Percentiles rank a stretch among this genome's conserved stretches.
Conservation (phyloP, 2,113 vertebrate genomes). For the Aramus guarauna region DNA sequence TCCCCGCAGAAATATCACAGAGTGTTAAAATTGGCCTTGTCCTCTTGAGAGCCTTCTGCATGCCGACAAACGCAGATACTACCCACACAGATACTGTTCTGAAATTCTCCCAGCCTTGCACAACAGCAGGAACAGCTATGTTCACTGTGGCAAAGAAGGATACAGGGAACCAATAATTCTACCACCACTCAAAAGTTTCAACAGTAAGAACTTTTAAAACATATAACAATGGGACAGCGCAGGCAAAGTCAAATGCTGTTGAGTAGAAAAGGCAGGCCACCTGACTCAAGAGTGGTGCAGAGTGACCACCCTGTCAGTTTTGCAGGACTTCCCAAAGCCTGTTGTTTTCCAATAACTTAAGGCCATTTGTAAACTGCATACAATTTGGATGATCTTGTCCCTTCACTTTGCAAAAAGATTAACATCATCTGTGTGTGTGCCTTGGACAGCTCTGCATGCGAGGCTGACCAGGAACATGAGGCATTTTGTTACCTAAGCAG, state of each 20-base stretch:
- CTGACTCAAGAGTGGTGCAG: background rate
- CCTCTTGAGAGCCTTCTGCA: background rate
- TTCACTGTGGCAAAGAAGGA: background rate
- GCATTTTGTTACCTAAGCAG: background rate
- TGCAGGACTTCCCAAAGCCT: background rate
- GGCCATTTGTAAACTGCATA: background rate
- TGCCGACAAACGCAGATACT: fast-evolving
- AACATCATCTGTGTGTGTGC: background rate
- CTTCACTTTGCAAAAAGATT: background rate
- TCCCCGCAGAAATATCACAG: background rate
- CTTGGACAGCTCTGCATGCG: background rate
- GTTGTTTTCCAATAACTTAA: background rate
- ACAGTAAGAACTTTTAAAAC: background rate
- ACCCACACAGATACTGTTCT: background rate
- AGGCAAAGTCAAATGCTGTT: background rate
- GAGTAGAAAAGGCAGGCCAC: background rate
- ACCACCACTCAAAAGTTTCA: background rate
- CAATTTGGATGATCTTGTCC: background rate
- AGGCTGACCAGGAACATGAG: background rate
- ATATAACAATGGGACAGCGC: background rate
- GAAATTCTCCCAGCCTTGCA: background rate
- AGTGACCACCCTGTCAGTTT: background rate
- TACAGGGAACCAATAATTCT: background rate
- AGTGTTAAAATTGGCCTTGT: background rate
- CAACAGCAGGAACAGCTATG: background rate